These are phyloP conservation scores for Arvicola amphibius DNA, from an alignment of 2,797 vertebrate genomes.

Conservation along the genomic window DNA sequence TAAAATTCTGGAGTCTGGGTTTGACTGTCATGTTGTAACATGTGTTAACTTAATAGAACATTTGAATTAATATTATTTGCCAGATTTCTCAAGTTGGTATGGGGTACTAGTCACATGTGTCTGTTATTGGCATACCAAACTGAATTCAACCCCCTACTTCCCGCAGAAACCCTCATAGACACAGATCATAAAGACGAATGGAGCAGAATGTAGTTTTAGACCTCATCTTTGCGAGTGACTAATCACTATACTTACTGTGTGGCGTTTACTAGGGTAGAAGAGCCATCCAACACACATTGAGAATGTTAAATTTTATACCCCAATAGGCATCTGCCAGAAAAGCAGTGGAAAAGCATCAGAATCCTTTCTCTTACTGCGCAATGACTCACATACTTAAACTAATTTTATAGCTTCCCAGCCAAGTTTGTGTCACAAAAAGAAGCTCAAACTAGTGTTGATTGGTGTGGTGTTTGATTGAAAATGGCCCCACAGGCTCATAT, in stretches of 20 bases:
- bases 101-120: constrained; percentile 92
- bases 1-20: neutral
- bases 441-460: neutral
- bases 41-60: constrained; percentile 91
- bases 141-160: neutral
- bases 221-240: neutral
- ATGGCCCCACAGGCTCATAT: neutral
- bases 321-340: neutral
- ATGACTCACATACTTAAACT: neutral
- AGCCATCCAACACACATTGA: neutral
- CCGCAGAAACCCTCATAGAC: neutral
- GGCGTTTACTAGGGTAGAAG: neutral
- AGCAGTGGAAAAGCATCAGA: neutral
- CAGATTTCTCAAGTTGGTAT: constrained; percentile 92
- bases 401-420: neutral
- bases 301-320: neutral
- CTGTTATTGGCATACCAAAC: constrained; percentile 85
- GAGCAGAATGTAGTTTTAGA: neutral
- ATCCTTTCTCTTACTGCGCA: neutral
- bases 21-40: neutral
- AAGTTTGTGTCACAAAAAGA: neutral
- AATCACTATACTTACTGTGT: neutral
- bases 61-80: constrained; percentile 89
- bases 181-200: neutral
- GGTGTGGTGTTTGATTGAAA: neutral